A percentile compares a stretch with the other conserved stretches of the same genome.
These are phyloP conservation scores for Pseudochirops corinnae DNA, from an alignment of 2,797 vertebrate species.

Conservation along the genomic window DNA sequence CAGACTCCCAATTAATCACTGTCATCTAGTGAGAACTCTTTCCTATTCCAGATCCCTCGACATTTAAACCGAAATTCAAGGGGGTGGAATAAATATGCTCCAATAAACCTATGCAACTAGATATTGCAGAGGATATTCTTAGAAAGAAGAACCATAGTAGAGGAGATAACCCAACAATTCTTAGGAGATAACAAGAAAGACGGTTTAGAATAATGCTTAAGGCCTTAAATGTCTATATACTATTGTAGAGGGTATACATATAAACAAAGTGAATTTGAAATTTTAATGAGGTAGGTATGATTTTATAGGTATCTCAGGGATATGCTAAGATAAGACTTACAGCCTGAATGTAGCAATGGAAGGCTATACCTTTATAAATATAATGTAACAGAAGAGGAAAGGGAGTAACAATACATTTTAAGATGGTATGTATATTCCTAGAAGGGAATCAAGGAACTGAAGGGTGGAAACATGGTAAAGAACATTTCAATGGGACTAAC, in stretches of 20 bases:
- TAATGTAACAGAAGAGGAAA: background rate
- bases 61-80: constrained; percentile 57
- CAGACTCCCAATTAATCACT: constrained; percentile 74
- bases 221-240: background rate
- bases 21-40: constrained; percentile 71
- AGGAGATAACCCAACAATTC: background rate
- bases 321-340: background rate
- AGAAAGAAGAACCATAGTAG: constrained; percentile 6
- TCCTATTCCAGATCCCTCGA: constrained; percentile 44
- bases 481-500: background rate
- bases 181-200: background rate
- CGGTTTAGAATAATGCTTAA: background rate
- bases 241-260: too few species aligned
- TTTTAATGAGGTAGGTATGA: background rate
- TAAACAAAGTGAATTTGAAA: background rate
- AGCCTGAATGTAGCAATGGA: background rate
- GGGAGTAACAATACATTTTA: background rate
- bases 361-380: background rate
- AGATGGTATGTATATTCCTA: background rate
- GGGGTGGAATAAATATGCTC: constrained; percentile 53
- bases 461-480: background rate
- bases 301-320: background rate
- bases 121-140: background rate
- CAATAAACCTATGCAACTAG: constrained; percentile 53
- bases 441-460: background rate